Evolutionary conservation across 2,797 vertebrate species (phyloP).

Genomic region (Psittacula derbiana): DNA sequence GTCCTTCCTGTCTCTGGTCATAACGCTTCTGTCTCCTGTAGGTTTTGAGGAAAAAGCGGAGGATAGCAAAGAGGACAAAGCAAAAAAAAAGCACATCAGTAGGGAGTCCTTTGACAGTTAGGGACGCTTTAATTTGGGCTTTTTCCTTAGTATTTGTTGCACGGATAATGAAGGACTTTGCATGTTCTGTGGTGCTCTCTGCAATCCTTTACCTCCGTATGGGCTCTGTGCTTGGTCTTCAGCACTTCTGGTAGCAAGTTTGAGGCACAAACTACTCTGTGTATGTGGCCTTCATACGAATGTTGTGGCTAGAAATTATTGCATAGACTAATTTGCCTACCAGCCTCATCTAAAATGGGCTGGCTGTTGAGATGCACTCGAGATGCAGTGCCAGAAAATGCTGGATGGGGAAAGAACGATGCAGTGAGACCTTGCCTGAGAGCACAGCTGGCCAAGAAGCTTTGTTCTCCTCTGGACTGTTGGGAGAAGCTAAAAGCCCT

Average conservation of each 20-base stretch:
- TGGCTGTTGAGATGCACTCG: not conserved
- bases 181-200: not conserved
- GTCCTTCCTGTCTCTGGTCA: not conserved
- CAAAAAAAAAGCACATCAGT: not conserved
- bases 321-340: not conserved
- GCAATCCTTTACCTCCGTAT: not conserved
- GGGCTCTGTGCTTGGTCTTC: not conserved
- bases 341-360: not conserved
- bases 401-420: not conserved
- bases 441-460: not conserved
- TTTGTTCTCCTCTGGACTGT: not conserved
- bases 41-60: not conserved
- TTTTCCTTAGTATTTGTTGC: not conserved
- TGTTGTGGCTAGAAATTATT: not conserved
- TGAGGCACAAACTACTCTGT: not conserved
- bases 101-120: not conserved
- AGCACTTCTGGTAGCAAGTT: not conserved
- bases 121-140: not conserved
- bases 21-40: not conserved
- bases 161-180: not conserved
- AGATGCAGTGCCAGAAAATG: not conserved
- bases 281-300: not conserved
- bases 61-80: not conserved
- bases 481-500: not conserved
- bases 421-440: not conserved